phyloP scores from a whole-genome alignment of 2,888 invertebrate genomes.

The Craniophora ligustri region DNA sequence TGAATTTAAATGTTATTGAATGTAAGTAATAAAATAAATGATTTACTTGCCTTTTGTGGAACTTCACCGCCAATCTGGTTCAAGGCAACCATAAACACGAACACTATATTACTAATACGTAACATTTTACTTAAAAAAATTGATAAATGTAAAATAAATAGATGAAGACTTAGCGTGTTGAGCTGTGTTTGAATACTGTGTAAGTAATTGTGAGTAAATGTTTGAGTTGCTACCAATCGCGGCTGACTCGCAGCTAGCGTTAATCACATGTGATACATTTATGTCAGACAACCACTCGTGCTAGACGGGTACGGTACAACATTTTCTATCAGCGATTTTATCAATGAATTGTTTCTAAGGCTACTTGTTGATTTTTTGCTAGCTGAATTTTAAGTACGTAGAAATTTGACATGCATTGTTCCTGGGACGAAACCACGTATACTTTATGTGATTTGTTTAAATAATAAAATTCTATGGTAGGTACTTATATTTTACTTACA shows the following conservation, averaged over 20 bases:
- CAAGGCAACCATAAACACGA: conserved; percentile 52
- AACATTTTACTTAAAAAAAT: conserved; percentile 21
- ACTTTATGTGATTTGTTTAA: too few species aligned
- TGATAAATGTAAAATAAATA: not conserved
- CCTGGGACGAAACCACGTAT: too few species aligned
- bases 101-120: conserved; percentile 39
- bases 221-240: conserved; percentile 17
- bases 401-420: too few species aligned
- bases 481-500: too few species aligned
- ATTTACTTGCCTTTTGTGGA: conserved; percentile 58
- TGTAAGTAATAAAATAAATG: not conserved
- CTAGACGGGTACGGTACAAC: not conserved
- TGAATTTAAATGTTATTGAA: conserved; percentile 1
- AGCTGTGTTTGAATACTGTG: conserved; percentile 16
- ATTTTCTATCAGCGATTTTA: conserved; percentile 4
- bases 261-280: conserved; percentile 34
- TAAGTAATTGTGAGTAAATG: conserved; percentile 32
- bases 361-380: not conserved
- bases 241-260: conserved; percentile 25
- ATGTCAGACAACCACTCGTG: conserved; percentile 9
- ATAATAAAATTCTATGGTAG: too few species aligned
- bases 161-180: not conserved
- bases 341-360: conserved; percentile 2
- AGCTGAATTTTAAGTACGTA: not conserved
- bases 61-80: conserved; percentile 35